Conservation (phyloP, 2,113 vertebrate species). For the Garra rufa region DNA sequence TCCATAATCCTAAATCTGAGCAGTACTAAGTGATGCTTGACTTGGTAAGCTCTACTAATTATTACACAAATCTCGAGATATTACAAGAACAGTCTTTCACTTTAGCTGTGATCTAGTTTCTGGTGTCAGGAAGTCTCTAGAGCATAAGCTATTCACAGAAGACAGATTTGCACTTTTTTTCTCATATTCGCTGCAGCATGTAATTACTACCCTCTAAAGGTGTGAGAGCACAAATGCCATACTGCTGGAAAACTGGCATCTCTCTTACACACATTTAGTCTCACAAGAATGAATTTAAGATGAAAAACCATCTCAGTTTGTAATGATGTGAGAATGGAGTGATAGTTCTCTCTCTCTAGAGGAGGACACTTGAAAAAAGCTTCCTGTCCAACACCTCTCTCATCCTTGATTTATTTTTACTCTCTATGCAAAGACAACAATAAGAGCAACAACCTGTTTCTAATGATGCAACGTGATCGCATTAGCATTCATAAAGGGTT, state of each 20-base stretch:
- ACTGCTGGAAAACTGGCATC: conserved; percentile 21
- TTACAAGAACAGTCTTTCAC: conserved; percentile 14
- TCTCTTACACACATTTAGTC: conserved; percentile 44
- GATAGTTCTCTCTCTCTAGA: conserved; percentile 56
- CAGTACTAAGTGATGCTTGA: neutral
- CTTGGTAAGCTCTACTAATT: conserved; percentile 21
- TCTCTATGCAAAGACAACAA: neutral
- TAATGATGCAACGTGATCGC: conserved; percentile 12
- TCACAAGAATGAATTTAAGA: conserved; percentile 54
- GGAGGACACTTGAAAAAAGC: conserved; percentile 17
- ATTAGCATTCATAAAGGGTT: neutral
- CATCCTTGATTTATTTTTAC: neutral
- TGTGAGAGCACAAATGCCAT: conserved; percentile 38
- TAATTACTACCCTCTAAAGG: conserved; percentile 42
- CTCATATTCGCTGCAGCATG: conserved; percentile 25
- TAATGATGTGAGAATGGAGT: conserved; percentile 69
- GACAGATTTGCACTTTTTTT: conserved; percentile 5
- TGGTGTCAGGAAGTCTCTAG: conserved; percentile 3
- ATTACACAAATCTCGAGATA: conserved; percentile 20
- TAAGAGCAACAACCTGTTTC: neutral
- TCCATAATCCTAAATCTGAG: conserved; percentile 6
- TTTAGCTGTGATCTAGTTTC: conserved; percentile 5
- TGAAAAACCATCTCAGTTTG: conserved; percentile 62
- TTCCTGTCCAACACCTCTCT: neutral
- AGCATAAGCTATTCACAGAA: conserved; percentile 15